phyloP scores from a whole-genome alignment of 37 sponge, comb jelly and placozoan genomes.

The Amphimedon queenslandica region DNA sequence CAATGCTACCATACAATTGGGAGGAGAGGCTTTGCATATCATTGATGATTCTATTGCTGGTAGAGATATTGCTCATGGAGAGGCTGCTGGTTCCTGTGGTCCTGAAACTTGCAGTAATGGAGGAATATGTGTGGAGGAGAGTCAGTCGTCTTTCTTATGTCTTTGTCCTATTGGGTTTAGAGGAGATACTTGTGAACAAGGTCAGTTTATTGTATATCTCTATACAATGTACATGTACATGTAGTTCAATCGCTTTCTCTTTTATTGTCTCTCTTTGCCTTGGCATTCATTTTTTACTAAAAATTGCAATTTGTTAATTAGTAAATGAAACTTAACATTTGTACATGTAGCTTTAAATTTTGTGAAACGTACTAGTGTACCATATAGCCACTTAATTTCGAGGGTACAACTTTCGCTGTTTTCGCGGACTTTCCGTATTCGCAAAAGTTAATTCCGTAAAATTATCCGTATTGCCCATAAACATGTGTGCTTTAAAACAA shows the following conservation, averaged over 20 bases:
- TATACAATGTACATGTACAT: neutral
- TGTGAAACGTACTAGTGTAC: too few species aligned
- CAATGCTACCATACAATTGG: neutral
- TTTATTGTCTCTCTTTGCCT: neutral
- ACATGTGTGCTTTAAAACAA: too few species aligned
- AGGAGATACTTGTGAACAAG: slow-evolving; percentile 37
- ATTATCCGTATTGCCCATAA: too few species aligned
- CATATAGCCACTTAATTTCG: too few species aligned
- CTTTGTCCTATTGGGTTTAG: slow-evolving; percentile 31
- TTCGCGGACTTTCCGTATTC: too few species aligned
- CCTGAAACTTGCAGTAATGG: slow-evolving; percentile 14
- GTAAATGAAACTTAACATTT: too few species aligned
- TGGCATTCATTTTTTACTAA: too few species aligned
- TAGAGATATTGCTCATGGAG: neutral
- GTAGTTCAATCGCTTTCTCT: neutral
- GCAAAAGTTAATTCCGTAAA: too few species aligned
- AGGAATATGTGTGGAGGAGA: slow-evolving; percentile 8
- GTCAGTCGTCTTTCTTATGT: slow-evolving; percentile 2
- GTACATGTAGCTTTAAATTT: too few species aligned
- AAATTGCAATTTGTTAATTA: too few species aligned
- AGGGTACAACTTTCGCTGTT: too few species aligned
- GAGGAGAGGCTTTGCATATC: neutral
- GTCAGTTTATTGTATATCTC: slow-evolving; percentile 29
- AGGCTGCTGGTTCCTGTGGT: neutral
- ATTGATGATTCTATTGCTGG: neutral